These are phyloP conservation scores for Phrynocephalus versicolor DNA, from an alignment of 2,113 vertebrate species.

Conservation along the genomic window DNA sequence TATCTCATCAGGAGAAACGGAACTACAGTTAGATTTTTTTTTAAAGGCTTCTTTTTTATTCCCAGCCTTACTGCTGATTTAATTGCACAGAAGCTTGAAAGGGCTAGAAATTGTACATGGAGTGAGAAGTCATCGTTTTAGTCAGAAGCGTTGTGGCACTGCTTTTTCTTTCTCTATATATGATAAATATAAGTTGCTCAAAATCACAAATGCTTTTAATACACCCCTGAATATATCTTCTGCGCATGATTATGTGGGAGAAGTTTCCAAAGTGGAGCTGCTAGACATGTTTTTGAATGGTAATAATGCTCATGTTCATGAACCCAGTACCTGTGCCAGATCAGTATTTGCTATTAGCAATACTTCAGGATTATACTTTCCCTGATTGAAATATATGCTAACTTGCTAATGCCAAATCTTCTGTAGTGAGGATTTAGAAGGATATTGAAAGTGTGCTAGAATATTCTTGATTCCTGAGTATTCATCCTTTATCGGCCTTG, in stretches of 20 bases:
- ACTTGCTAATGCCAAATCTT: neutral
- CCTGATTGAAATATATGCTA: neutral
- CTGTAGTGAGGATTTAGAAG: slow-evolving; percentile 1
- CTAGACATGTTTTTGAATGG: neutral
- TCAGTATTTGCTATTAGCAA: neutral
- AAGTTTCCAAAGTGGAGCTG: neutral
- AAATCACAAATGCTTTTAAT: neutral
- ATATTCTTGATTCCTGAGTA: neutral
- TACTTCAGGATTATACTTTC: neutral
- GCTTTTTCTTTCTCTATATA: too few species aligned
- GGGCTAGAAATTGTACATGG: too few species aligned
- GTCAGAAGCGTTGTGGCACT: too few species aligned
- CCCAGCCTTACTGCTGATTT: too few species aligned
- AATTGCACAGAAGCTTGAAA: too few species aligned
- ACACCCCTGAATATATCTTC: neutral
- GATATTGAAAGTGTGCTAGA: slow-evolving; percentile 11
- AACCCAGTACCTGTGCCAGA: slow-evolving; percentile 4
- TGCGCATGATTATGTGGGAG: neutral
- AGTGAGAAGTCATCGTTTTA: too few species aligned
- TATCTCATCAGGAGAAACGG: too few species aligned
- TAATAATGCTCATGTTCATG: neutral
- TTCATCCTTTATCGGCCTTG: slow-evolving; percentile 19
- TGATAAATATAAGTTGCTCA: neutral
- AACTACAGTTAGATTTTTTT: too few species aligned
- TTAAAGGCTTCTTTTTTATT: too few species aligned